These are phyloP conservation scores for Protaetia brevitarsis DNA, from an alignment of 1,140 invertebrate species.

Conservation along the genomic window DNA sequence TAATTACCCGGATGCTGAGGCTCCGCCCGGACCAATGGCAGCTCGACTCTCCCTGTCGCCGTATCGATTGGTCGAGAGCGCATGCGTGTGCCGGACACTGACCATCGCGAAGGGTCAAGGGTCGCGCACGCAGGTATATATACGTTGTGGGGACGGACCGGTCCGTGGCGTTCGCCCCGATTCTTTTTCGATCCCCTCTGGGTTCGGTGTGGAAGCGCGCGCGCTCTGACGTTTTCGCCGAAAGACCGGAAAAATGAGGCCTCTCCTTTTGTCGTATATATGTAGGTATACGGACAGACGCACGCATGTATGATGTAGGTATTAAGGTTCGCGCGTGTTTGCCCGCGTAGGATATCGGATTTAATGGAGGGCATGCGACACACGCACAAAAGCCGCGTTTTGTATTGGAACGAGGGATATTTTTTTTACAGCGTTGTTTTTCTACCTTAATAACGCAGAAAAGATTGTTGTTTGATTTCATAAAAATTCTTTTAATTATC, in stretches of 20 bases:
- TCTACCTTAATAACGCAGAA: too few relatives aligned
- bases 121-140: slow-evolving; percentile 23
- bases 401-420: too few relatives aligned
- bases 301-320: neutral
- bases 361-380: neutral
- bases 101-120: slow-evolving; percentile 31
- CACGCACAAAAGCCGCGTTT: neutral
- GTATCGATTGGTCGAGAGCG: slow-evolving; percentile 33
- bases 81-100: slow-evolving; percentile 41
- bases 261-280: slow-evolving; percentile 12
- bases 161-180: neutral
- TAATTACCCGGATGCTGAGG: slow-evolving; percentile 47
- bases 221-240: neutral
- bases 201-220: neutral
- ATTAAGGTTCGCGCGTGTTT: slow-evolving; percentile 6
- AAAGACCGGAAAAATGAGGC: slow-evolving; percentile 5
- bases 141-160: neutral
- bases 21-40: slow-evolving; percentile 43
- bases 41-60: slow-evolving; percentile 26
- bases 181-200: neutral
- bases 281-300: neutral
- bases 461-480: too few relatives aligned
- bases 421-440: too few relatives aligned
- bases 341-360: neutral
- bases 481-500: too few relatives aligned